Evolutionary conservation across 1,140 invertebrate genomes (phyloP), one percentile per base, ranked within the genome.

Genomic region (Yoshiicerus persimilis): DNA sequence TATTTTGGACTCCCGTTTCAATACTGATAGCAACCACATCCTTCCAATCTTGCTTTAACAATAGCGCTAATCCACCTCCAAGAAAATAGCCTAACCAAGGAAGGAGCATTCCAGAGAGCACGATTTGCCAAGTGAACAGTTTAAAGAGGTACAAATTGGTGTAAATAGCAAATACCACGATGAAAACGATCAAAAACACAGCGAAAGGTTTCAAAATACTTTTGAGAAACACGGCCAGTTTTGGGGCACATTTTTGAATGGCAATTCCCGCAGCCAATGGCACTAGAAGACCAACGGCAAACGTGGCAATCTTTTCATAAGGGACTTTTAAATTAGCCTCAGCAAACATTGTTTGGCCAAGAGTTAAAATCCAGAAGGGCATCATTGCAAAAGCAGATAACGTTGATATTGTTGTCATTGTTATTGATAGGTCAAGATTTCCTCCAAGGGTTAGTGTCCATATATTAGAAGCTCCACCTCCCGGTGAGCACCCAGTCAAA

Each of bases 1-100:
- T 98, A 93, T 99, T 99, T 93, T 99, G 98, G 85, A 99, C 95
- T 56, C 98, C 98, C 20, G 97, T 98, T 93, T 99, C 98, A 86
- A 99, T 96, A 10, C 96, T 95, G 91, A 99, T 98, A 3, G 98
- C 97, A 2, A 97, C 93, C 8, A 95, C 93, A 91, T 98, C 96
- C 20, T 93, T 91, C 39, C 93, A 91, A 9, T 94, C 92, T 92
- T 96, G 96, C 56, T 94, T 93, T 16, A 94, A 94, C 3, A 96
- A 20, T 41, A 92, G 92, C 0, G 96, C 95, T 0, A 94, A 83
- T 47, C 94, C 27, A 88, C 94, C 96, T 34, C 97, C 98, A 56
- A 96, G 93, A 6, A 95, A 47, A 93, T 98, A 99, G 5, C 98
- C 98, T 25, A 96, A 92, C 94, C 96, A 98, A 0, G 98, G 97